Percentiles rank a stretch among this genome's conserved stretches.
phyloP scores from a whole-genome alignment of 2,113 vertebrate species.

The Melospiza georgiana region DNA sequence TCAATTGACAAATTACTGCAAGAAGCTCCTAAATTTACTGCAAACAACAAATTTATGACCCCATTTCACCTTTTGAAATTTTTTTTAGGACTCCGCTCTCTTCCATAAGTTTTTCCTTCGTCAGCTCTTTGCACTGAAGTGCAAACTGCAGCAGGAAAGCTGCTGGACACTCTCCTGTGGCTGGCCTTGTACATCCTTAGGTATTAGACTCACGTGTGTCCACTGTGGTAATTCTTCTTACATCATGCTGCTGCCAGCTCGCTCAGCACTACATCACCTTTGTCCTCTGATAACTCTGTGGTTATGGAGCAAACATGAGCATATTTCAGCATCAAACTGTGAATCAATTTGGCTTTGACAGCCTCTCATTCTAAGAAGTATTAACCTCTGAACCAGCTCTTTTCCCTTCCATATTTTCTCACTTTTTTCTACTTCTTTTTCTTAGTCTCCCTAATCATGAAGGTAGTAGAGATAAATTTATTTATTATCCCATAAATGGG shows the following conservation, averaged over 20 bases:
- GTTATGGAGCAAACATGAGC: not conserved
- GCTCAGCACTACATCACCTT: not conserved
- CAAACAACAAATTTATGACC: not conserved
- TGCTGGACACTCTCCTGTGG: not conserved
- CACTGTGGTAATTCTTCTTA: not conserved
- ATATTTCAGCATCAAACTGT: not conserved
- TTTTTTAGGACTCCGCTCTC: not conserved
- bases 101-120: not conserved
- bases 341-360: not conserved
- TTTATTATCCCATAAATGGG: not conserved
- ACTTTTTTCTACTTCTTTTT: not conserved
- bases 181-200: not conserved
- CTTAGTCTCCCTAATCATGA: not conserved
- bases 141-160: not conserved
- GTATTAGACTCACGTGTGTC: not conserved
- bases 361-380: not conserved
- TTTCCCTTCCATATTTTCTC: not conserved
- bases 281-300: not conserved
- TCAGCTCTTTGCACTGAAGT: not conserved
- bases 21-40: not conserved
- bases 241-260: not conserved
- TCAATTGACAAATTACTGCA: not conserved
- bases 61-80: not conserved
- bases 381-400: not conserved
- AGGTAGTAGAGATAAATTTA: not conserved